Evolutionary conservation across 2,888 invertebrate genomes (phyloP).

Genomic region (Dinocampus coccinellae): DNA sequence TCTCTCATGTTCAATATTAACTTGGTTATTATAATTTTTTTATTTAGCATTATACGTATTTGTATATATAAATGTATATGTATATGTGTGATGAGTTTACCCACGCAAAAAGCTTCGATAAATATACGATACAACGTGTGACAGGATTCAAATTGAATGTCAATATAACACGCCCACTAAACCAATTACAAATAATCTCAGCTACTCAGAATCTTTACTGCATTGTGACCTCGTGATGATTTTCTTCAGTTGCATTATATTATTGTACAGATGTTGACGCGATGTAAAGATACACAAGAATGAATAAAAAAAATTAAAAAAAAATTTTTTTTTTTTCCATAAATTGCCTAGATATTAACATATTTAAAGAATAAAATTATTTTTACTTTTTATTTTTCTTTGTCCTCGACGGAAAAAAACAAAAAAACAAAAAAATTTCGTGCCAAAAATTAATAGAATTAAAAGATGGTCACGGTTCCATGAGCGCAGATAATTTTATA

Average conservation of each 20-base stretch:
- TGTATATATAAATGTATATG: neutral
- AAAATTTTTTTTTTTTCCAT: neutral
- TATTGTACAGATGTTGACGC: neutral
- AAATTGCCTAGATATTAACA: neutral
- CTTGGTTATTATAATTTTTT: neutral
- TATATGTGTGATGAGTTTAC: neutral
- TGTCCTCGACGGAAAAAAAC: neutral
- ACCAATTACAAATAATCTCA: slow-evolving; percentile 25
- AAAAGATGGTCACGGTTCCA: slow-evolving; percentile 2
- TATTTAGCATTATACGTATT: neutral
- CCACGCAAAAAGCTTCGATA: slow-evolving; percentile 4
- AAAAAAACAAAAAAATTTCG: neutral
- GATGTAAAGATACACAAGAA: neutral
- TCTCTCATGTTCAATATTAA: neutral
- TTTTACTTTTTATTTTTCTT: neutral
- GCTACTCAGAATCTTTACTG: slow-evolving; percentile 12
- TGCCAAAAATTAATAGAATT: neutral
- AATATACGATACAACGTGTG: slow-evolving; percentile 21
- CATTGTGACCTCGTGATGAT: neutral
- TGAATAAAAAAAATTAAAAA: neutral
- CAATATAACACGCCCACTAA: slow-evolving; percentile 21
- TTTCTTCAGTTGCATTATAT: slow-evolving; percentile 4
- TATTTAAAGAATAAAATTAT: neutral
- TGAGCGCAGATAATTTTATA: neutral
- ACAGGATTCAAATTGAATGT: slow-evolving; percentile 31